phyloP scores from a whole-genome alignment of 2,888 invertebrate genomes.

The Tortrix viridana region DNA sequence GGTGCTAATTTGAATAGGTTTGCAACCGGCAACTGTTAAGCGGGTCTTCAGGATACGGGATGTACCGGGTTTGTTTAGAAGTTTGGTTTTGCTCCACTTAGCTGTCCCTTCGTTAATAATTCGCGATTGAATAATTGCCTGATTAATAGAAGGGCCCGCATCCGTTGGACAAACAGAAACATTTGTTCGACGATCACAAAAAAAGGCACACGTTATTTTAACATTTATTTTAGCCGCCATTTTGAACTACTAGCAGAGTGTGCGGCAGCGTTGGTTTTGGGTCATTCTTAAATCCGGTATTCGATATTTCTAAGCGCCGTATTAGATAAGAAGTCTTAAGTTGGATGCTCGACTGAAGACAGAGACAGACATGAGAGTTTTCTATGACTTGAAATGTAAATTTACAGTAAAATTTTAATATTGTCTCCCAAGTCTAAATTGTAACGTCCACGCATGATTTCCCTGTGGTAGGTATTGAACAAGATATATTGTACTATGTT shows the following conservation, averaged over 20 bases:
- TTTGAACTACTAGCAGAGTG: neutral
- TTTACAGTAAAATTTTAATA: too few relatives aligned
- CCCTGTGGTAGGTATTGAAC: neutral
- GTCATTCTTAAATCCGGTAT: too few relatives aligned
- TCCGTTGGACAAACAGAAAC: constrained; percentile 21
- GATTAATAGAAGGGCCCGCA: constrained; percentile 34
- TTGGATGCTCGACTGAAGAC: too few relatives aligned
- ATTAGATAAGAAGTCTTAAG: too few relatives aligned
- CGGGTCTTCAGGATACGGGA: constrained; percentile 8
- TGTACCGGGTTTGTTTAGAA: constrained; percentile 28
- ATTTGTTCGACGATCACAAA: too few relatives aligned
- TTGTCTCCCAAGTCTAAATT: too few relatives aligned
- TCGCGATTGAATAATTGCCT: constrained; percentile 34
- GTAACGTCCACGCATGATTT: neutral
- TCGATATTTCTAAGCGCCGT: too few relatives aligned
- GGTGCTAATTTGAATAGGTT: constrained; percentile 67
- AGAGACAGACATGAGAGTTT: too few relatives aligned
- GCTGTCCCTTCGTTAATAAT: constrained; percentile 35
- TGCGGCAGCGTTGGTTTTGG: too few relatives aligned
- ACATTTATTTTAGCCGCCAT: constrained; percentile 13
- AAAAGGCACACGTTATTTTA: too few relatives aligned
- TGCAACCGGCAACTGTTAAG: neutral
- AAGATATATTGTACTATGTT: neutral
- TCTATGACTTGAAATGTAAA: too few relatives aligned
- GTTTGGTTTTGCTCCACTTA: constrained; percentile 33